Base-by-base conservation (phyloP, 2,113 vertebrate genomes). In the Megalops atlanticus region DNA sequence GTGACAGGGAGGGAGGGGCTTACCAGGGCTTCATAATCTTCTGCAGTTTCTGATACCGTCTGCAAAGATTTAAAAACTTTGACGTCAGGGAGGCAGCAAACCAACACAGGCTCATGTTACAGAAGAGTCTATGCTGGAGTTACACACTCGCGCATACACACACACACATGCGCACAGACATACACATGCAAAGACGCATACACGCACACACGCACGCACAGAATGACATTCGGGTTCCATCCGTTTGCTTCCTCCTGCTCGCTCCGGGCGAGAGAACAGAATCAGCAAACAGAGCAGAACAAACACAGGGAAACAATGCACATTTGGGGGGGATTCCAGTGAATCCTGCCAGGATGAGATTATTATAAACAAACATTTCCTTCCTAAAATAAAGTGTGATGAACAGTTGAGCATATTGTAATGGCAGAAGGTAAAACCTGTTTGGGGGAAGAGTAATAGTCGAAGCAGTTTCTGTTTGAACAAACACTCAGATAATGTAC, bases 1-100 rank as follows among this genome's bases (percentile, higher is more conserved):
- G 88, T 79, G 85, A 85, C 75, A 94, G 90, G 81, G 81, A 76
- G 84, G 82, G 82, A 33, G 84, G 86, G 89, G 92, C 98, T 99
- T 99, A 99, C 98, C 98, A 99, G 89, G 97, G 97, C 93, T 99
- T 99, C 98, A 99, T 99, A 89, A 99, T 99, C 97, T 99, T 99
- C 96, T 99, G 98, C 84, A 99, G 93, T 95, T 99, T 99, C 96
- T 99, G 97, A 96, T 99, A 99, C 72, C 96, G 96, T 89, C 98
- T 99, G 96, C 85, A 98, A 98, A 96, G 95, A 98, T 96, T 93
- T 84, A 91, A 97, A 97, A 95, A 97, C 93, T 97, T 92, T 85
- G 84, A 92, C 40, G 87, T 97, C 91, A 97, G 92, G 86, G 84
- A 77, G 68, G 78, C 83, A 84, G 88, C 52, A 86, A 81, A 80